Conservation (phyloP, 2,888 invertebrate species). For the Ryuthela nishihirai region DNA sequence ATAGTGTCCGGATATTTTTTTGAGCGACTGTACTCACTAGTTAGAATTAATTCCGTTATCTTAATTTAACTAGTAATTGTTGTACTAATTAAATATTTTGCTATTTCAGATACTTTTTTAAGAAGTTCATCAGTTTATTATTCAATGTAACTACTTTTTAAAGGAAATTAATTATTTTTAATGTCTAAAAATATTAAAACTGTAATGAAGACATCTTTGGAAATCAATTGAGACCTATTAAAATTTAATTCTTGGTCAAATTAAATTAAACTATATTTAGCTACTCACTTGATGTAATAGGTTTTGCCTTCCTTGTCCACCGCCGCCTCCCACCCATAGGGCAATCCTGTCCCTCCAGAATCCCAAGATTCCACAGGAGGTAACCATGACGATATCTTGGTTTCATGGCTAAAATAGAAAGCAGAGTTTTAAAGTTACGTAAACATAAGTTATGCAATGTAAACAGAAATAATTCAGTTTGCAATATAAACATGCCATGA, state of each 20-base stretch:
- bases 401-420: slow-evolving; percentile 68
- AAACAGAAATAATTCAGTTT: too few species aligned
- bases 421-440: too few species aligned
- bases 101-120: too few species aligned
- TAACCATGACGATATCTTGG: slow-evolving; percentile 78
- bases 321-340: slow-evolving; percentile 89
- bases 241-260: not conserved
- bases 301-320: slow-evolving; percentile 71
- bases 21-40: too few species aligned
- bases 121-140: too few species aligned
- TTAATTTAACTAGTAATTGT: too few species aligned
- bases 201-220: not conserved
- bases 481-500: too few species aligned
- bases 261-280: not conserved
- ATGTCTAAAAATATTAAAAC: not conserved
- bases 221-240: not conserved
- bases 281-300: slow-evolving; percentile 57
- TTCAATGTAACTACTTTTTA: too few species aligned
- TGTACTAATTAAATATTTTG: too few species aligned
- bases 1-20: too few species aligned
- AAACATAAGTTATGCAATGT: too few species aligned
- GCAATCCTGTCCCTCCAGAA: slow-evolving; percentile 59
- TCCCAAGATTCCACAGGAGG: slow-evolving; percentile 83
- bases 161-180: not conserved
- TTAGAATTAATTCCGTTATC: too few species aligned